Percentiles rank a stretch among this genome's conserved stretches.
Evolutionary conservation across 2,113 vertebrate species (phyloP).

Genomic region (Vidua macroura): DNA sequence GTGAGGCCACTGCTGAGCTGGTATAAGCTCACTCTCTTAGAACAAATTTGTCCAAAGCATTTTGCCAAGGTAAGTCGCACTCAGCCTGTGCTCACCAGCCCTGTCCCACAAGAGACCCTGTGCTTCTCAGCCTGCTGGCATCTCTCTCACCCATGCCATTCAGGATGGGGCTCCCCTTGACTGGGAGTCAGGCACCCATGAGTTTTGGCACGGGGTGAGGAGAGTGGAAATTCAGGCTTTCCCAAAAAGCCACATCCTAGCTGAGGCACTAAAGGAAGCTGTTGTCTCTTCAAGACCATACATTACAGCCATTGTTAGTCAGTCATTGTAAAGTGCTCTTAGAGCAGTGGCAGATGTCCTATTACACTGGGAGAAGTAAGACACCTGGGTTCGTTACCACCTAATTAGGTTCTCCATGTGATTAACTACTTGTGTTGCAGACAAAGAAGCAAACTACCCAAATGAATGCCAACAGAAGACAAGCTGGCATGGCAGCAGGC

Average conservation of each 20-base stretch:
- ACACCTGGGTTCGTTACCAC: slow-evolving; percentile 71
- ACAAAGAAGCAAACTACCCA: slow-evolving; percentile 58
- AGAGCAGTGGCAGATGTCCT: slow-evolving; percentile 69
- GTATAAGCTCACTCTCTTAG: neutral
- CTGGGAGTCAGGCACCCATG: neutral
- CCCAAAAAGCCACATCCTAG: neutral
- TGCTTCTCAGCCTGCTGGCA: neutral
- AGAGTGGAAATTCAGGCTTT: neutral
- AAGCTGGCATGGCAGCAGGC: slow-evolving; percentile 58
- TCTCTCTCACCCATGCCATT: rapidly evolving
- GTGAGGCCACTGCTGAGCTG: neutral
- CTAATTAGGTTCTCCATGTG: slow-evolving; percentile 72
- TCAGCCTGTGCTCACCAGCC: rapidly evolving
- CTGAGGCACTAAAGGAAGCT: slow-evolving; percentile 6
- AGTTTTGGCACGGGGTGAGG: neutral
- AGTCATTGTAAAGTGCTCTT: slow-evolving; percentile 63
- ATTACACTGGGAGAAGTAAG: slow-evolving; percentile 63
- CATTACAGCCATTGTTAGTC: slow-evolving; percentile 69
- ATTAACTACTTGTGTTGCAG: slow-evolving; percentile 69
- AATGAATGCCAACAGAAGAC: slow-evolving; percentile 57
- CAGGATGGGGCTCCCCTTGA: neutral
- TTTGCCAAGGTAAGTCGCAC: neutral
- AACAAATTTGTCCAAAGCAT: neutral
- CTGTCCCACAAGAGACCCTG: neutral
- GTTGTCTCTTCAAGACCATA: slow-evolving; percentile 51